Evolutionary conservation across 35 echinoderm and acorn worm genomes (phyloP), one percentile per base, ranked within the genome.

Genomic region (Chiridota heheva): DNA sequence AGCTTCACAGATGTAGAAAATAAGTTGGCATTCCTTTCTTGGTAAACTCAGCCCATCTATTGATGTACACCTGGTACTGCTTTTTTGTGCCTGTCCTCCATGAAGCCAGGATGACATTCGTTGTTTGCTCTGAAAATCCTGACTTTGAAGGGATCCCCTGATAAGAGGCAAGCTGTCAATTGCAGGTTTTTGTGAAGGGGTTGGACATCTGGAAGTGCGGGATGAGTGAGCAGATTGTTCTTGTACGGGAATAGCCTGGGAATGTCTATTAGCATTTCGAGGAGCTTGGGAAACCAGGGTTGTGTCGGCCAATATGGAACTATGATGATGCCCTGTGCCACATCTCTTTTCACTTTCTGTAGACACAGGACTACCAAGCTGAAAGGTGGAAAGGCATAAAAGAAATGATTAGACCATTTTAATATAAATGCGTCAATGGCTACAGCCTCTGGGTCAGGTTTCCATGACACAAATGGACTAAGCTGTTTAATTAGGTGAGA

Each of bases 351-450:
- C 30, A 73, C 44, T 47, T 92, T 92, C 57, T 82, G 77, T 27
- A 92, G 26, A 62, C 74, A 86, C 84, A 40, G 86, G 36, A 67
- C 67, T 24, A 92, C 16, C 66, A 92, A 44, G 39, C 76, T 77
- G 51, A 83, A 88, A 24, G 60, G 78, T 13, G 84, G 90, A 42
- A 83, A 88, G 20, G 90, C 84, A 77, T 87, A 91, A 76, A 92
- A 86, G 39, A 65, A 69, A n/a, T 64, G 55, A 64, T 34, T 29
- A 34, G 47, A 60, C 91, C 91, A 96, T 44, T 89, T 63, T 58
- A 85, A 38, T 27, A 38, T 83, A 31, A 89, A 84, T 26, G 71
- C 91, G 77, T 96, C 91, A 46, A 96, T 72, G 55, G 67, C 81
- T 39, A 67, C 51, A 42, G 86, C 86, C 18, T 57, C 16, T 42